These are phyloP conservation scores for Spilosoma lubricipeda DNA, from an alignment of 2,888 invertebrate genomes.

Conservation along the genomic window DNA sequence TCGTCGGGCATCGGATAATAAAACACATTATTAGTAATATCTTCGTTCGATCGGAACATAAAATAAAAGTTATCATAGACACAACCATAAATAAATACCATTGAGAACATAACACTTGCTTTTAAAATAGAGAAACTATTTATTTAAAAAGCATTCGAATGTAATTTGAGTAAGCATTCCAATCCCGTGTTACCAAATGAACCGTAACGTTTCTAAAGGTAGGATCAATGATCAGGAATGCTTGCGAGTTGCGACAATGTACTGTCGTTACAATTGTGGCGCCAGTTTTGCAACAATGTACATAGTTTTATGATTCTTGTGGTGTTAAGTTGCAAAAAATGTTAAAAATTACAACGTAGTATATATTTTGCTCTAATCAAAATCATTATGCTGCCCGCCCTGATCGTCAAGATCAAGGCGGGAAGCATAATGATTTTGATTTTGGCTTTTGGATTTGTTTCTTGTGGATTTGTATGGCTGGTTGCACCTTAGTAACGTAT, in stretches of 20 bases:
- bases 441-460: no score
- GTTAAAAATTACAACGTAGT: no score
- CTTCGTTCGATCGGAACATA: not conserved
- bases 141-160: not conserved
- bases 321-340: not conserved
- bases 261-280: not conserved
- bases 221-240: not conserved
- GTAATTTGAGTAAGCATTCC: not conserved
- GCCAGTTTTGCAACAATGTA: not conserved
- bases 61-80: not conserved
- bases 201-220: not conserved
- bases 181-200: not conserved
- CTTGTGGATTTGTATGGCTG: no score
- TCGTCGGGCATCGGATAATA: no score
- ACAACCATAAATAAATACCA: not conserved
- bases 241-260: not conserved
- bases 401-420: no score
- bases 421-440: no score
- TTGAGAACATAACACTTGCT: not conserved
- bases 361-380: no score
- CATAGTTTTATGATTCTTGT: not conserved
- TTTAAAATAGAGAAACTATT: no score
- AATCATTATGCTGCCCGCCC: no score
- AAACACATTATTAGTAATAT: not conserved
- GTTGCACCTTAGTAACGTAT: not conserved